Conservation (phyloP, 2,113 vertebrate species). For the Rostratula benghalensis region DNA sequence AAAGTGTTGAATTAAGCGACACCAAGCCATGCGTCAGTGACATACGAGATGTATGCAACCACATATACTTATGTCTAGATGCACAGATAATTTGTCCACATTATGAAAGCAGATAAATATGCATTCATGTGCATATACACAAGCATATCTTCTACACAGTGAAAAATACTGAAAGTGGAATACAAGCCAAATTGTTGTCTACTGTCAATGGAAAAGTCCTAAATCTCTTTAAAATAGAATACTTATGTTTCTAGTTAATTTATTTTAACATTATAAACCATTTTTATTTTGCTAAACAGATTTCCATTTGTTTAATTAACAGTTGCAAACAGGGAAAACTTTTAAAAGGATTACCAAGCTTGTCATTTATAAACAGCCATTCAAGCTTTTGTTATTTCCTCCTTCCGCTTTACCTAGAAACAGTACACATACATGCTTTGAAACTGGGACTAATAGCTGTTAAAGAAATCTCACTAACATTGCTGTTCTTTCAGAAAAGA, state of each 20-base stretch:
- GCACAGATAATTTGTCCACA: not conserved
- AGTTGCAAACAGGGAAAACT: not conserved
- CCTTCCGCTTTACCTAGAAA: not conserved
- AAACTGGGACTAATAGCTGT: not conserved
- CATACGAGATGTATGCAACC: not conserved
- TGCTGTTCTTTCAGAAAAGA: not conserved
- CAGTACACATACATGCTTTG: not conserved
- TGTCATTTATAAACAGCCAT: not conserved
- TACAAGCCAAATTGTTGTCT: not conserved
- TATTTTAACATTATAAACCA: not conserved
- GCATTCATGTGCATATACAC: not conserved
- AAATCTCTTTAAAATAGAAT: not conserved
- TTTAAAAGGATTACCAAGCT: not conserved
- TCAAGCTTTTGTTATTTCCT: not conserved
- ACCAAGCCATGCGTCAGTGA: not conserved
- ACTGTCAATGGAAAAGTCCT: not conserved
- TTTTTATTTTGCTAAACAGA: not conserved
- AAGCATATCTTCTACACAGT: not conserved
- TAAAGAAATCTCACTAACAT: not conserved
- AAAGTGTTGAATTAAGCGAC: not conserved
- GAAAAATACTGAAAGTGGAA: not conserved
- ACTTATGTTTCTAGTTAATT: not conserved
- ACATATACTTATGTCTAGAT: not conserved
- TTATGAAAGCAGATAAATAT: constrained; percentile 6
- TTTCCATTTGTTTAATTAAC: not conserved